These are phyloP conservation scores for Rhyacophila evoluta DNA, from an alignment of 2,888 invertebrate genomes.

Conservation along the genomic window DNA sequence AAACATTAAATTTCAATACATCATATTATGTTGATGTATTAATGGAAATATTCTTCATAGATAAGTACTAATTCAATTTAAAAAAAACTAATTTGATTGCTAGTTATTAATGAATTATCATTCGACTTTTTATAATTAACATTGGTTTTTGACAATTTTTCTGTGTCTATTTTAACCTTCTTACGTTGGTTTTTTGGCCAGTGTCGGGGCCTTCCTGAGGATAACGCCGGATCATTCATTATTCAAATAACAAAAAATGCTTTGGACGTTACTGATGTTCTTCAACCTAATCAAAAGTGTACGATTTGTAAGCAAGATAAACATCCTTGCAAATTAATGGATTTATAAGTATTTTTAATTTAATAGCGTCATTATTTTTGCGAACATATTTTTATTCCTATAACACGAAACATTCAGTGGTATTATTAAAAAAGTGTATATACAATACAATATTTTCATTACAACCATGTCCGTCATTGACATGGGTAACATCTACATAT, in stretches of 20 bases:
- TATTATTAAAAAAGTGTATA: neutral
- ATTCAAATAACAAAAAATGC: slow-evolving; percentile 26
- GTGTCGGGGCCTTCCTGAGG: slow-evolving; percentile 54
- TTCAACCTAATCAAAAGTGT: slow-evolving; percentile 32
- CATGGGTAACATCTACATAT: too few relatives aligned
- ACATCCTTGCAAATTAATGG: slow-evolving; percentile 9
- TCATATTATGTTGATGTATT: too few relatives aligned
- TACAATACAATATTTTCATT: too few relatives aligned
- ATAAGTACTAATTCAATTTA: too few relatives aligned
- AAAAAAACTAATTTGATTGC: too few relatives aligned
- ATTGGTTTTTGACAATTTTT: slow-evolving; percentile 33
- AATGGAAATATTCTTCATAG: too few relatives aligned
- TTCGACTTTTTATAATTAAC: neutral
- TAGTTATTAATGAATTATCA: too few relatives aligned
- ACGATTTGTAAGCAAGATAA: neutral
- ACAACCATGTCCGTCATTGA: too few relatives aligned
- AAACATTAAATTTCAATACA: neutral
- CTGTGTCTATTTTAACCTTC: slow-evolving; percentile 34
- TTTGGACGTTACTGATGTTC: slow-evolving; percentile 42
- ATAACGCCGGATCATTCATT: neutral
- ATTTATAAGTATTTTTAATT: neutral
- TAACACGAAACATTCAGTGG: neutral
- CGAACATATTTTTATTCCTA: neutral
- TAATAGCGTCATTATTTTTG: neutral
- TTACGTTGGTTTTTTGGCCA: slow-evolving; percentile 55